Conservation (phyloP, 2,888 invertebrate species). For the Heterodera filipjevi region DNA sequence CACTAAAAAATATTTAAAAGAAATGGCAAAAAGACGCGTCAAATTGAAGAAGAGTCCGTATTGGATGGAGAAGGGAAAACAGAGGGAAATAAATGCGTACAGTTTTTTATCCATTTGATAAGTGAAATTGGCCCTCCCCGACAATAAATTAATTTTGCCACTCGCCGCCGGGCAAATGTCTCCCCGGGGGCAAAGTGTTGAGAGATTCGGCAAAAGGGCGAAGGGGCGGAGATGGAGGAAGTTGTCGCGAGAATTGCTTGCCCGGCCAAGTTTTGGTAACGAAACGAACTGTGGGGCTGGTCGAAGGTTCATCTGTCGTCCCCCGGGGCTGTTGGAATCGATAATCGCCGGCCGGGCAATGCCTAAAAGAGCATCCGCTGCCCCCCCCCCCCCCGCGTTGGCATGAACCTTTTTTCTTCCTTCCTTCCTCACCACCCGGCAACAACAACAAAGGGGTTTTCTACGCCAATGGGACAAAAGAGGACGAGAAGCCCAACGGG, state of each 20-base stretch:
- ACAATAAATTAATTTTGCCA: neutral
- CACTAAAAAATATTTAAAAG: too few relatives aligned
- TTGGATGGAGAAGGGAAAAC: too few relatives aligned
- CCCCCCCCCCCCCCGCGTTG: neutral
- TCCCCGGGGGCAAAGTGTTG: constrained; percentile 2
- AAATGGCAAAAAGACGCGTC: too few relatives aligned
- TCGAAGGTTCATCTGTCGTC: neutral
- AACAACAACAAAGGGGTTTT: neutral
- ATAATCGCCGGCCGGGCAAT: neutral
- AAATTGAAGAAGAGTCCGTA: too few relatives aligned
- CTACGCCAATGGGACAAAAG: neutral
- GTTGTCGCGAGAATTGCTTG: constrained; percentile 1
- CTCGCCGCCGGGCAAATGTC: neutral
- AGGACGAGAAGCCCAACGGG: neutral
- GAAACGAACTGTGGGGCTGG: constrained; percentile 5
- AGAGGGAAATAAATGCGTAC: neutral
- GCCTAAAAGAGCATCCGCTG: neutral
- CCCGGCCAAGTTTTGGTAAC: constrained; percentile 4
- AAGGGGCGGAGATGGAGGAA: neutral
- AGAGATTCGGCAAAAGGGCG: neutral
- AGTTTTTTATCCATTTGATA: neutral
- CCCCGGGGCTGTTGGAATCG: neutral
- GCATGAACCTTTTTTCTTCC: neutral
- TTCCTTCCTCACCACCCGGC: neutral
- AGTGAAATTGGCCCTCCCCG: neutral